A percentile compares a stretch with the other conserved stretches of the same genome.
Evolutionary conservation across 2,888 invertebrate genomes (phyloP).

Genomic region (Callosobruchus maculatus): DNA sequence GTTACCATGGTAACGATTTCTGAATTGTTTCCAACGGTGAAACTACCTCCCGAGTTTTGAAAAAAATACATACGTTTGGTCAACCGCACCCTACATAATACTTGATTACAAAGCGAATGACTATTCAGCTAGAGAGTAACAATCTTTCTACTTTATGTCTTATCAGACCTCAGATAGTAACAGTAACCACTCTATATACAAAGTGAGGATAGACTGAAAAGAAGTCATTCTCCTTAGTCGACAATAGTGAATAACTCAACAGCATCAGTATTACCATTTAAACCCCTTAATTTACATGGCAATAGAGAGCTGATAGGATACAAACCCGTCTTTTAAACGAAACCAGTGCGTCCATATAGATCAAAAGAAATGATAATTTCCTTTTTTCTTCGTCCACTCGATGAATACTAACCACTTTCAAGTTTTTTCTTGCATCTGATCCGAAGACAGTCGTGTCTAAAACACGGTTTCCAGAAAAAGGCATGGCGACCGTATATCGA

Average conservation of each 20-base stretch:
- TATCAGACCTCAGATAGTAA: too few species aligned
- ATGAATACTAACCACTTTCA: neutral
- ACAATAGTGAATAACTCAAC: neutral
- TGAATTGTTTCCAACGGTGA: too few species aligned
- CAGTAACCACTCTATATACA: too few species aligned
- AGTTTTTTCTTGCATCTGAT: neutral
- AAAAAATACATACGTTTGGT: too few species aligned
- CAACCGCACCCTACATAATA: too few species aligned
- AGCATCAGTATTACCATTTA: neutral
- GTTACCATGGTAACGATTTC: too few species aligned
- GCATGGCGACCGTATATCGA: neutral
- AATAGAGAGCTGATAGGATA: neutral
- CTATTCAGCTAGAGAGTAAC: too few species aligned
- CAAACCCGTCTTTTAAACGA: neutral
- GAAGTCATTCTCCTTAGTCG: neutral
- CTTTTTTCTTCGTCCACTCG: neutral
- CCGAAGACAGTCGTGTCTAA: too few species aligned
- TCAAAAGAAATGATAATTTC: neutral
- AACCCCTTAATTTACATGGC: neutral
- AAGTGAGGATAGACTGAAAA: too few species aligned
- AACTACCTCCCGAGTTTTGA: too few species aligned
- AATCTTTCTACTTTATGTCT: too few species aligned
- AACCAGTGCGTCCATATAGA: neutral
- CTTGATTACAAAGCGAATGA: too few species aligned
- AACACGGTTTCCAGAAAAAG: neutral